phyloP scores from a whole-genome alignment of 2,888 invertebrate genomes.

The Lissonota sp. region DNA sequence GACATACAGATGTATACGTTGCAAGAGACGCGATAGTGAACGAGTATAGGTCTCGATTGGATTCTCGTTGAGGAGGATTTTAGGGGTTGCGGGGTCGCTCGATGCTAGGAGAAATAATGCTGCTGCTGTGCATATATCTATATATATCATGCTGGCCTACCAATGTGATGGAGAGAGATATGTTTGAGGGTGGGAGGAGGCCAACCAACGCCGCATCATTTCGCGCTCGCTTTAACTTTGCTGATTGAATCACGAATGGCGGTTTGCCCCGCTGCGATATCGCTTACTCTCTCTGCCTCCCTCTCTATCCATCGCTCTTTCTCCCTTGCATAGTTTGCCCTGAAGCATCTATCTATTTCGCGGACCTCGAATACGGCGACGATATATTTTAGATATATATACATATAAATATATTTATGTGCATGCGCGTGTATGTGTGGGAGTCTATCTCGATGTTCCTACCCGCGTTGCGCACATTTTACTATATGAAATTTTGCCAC shows the following conservation, averaged over 20 bases:
- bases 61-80: slow-evolving; percentile 57
- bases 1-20: background rate
- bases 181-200: slow-evolving; percentile 40
- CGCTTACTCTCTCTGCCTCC: background rate
- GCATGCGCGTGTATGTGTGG: background rate
- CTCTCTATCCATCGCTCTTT: background rate
- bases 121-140: slow-evolving; percentile 55
- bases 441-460: slow-evolving; percentile 1
- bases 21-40: slow-evolving; percentile 18
- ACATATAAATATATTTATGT: background rate
- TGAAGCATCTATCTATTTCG: slow-evolving; percentile 53
- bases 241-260: slow-evolving; percentile 76
- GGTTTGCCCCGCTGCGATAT: slow-evolving; percentile 63
- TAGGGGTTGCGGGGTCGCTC: slow-evolving; percentile 21
- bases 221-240: slow-evolving; percentile 78
- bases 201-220: slow-evolving; percentile 72
- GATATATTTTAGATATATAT: background rate
- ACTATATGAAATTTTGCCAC: slow-evolving; percentile 39
- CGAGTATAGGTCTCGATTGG: slow-evolving; percentile 57
- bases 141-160: slow-evolving; percentile 38
- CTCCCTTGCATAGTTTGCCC: slow-evolving; percentile 33
- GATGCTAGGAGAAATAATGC: too few species aligned
- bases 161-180: slow-evolving; percentile 40
- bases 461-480: slow-evolving; percentile 1
- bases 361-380: slow-evolving; percentile 39